These are phyloP conservation scores for Lampris incognitus DNA, from an alignment of 2,113 vertebrate genomes.

Conservation along the genomic window DNA sequence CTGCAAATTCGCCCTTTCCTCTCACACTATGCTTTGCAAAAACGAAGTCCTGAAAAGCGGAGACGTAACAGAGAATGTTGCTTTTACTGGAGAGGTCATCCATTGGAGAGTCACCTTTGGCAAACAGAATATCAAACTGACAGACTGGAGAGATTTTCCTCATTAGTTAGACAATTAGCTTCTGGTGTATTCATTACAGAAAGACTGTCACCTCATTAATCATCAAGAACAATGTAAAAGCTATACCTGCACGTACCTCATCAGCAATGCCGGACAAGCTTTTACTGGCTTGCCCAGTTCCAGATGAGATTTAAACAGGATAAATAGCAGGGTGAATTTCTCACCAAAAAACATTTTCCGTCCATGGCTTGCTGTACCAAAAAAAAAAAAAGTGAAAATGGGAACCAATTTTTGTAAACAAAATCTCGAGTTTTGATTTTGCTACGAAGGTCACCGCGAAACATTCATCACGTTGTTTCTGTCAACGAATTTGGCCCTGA, in stretches of 20 bases:
- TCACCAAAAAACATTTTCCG: too few relatives aligned
- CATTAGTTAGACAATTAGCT: constrained; percentile 79
- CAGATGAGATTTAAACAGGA: background rate
- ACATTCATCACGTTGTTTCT: background rate
- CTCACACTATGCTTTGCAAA: constrained; percentile 12
- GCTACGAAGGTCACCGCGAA: background rate
- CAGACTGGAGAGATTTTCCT: constrained; percentile 75
- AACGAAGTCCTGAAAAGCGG: constrained; percentile 15
- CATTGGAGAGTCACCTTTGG: constrained; percentile 67
- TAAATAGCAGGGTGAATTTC: background rate
- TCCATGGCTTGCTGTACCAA: too few relatives aligned
- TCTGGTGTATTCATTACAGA: constrained; percentile 73
- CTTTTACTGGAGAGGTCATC: constrained; percentile 68
- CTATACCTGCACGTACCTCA: constrained; percentile 47
- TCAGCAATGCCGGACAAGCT: constrained; percentile 29
- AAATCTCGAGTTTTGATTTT: too few relatives aligned
- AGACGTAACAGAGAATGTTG: constrained; percentile 28
- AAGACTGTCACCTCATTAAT: constrained; percentile 75
- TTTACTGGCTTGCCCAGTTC: background rate
- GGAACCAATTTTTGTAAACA: too few relatives aligned
- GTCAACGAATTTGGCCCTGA: too few relatives aligned
- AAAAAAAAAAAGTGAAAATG: too few relatives aligned
- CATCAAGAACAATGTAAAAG: constrained; percentile 66
- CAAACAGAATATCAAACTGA: constrained; percentile 71
- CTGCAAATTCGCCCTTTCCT: constrained; percentile 6